These are phyloP conservation scores for Temnothorax ravouxi DNA, from an alignment of 2,888 invertebrate species.

Conservation along the genomic window DNA sequence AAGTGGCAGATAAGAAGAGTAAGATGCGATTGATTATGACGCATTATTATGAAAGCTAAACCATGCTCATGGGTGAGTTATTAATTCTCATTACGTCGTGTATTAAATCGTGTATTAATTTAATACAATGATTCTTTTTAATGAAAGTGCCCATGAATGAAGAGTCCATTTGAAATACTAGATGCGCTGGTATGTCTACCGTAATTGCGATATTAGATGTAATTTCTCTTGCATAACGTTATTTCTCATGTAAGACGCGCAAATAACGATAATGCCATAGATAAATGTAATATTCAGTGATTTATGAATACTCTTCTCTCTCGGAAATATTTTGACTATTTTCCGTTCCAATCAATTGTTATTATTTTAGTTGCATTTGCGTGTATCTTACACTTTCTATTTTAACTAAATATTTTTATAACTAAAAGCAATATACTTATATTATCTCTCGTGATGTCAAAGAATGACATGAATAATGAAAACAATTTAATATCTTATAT, in stretches of 20 bases:
- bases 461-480: conserved; percentile 1
- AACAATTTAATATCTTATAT: not conserved
- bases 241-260: conserved; percentile 30
- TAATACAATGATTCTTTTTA: conserved; percentile 35
- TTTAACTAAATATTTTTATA: conserved; percentile 9
- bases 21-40: conserved; percentile 9
- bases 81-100: conserved; percentile 28
- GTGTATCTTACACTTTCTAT: not conserved
- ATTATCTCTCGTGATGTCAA: not conserved
- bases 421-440: not conserved
- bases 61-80: conserved; percentile 17
- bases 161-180: conserved; percentile 36
- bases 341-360: not conserved
- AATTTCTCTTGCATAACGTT: conserved; percentile 41
- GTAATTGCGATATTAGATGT: conserved; percentile 30
- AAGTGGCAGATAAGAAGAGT: not conserved
- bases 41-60: conserved; percentile 31
- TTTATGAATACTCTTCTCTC: not conserved
- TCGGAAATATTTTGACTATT: conserved; percentile 7
- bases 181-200: not conserved
- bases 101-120: conserved; percentile 20
- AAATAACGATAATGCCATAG: conserved; percentile 16
- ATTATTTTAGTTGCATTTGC: not conserved
- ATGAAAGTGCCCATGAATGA: conserved; percentile 30
- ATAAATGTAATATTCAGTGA: conserved; percentile 12